Conservation (phyloP, 2,888 invertebrate species). For the Penaeus monodon region DNA sequence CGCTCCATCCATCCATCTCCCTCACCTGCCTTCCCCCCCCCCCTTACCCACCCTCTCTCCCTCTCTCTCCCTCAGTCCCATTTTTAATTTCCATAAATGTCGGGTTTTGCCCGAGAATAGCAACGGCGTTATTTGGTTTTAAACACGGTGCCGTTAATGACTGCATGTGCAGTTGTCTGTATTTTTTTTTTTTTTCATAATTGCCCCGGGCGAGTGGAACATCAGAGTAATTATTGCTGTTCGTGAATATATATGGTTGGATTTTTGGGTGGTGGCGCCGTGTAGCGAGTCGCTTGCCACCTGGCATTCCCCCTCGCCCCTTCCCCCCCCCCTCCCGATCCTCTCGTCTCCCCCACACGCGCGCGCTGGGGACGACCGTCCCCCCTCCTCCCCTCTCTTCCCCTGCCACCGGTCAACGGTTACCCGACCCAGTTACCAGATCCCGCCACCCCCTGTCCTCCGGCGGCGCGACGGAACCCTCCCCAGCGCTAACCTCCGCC, state of each 20-base stretch:
- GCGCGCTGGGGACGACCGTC: background rate
- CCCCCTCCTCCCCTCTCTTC: background rate
- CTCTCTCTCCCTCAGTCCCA: slow-evolving; percentile 10
- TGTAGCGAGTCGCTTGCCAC: slow-evolving; percentile 1
- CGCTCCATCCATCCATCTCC: background rate
- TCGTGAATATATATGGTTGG: background rate
- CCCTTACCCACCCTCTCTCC: background rate
- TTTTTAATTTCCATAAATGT: too few species aligned
- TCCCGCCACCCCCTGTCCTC: slow-evolving; percentile 6
- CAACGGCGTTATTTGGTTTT: too few species aligned
- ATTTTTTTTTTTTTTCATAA: background rate
- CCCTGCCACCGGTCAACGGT: slow-evolving; percentile 27
- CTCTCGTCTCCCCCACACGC: background rate
- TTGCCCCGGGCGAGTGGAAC: background rate
- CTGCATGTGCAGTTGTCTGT: background rate
- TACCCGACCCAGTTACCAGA: slow-evolving; percentile 30
- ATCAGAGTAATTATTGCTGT: background rate
- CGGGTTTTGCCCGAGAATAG: too few species aligned
- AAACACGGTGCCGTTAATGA: too few species aligned
- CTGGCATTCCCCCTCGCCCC: background rate
- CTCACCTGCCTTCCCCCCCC: background rate
- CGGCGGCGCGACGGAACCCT: background rate
- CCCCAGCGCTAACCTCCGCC: background rate
- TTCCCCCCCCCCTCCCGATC: too few species aligned
- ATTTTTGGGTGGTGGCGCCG: background rate